Percentiles rank a stretch among this genome's conserved stretches.
These are phyloP conservation scores for Ichneumon xanthorius DNA, from an alignment of 2,888 invertebrate genomes.

Conservation along the genomic window DNA sequence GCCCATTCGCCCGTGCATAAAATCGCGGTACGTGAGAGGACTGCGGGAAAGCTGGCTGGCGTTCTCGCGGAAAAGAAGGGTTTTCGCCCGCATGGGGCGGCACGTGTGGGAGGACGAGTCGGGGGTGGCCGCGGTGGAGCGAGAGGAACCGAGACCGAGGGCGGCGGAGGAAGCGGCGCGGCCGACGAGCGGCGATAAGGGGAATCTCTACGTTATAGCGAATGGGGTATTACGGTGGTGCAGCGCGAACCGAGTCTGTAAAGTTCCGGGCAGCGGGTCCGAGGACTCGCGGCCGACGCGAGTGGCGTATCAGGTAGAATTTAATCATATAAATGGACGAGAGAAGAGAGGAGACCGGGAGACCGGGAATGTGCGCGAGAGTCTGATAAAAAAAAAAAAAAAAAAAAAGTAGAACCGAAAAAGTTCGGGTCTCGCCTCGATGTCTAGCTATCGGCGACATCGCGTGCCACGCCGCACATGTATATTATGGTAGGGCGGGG, in stretches of 20 bases:
- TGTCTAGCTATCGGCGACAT: conserved; percentile 61
- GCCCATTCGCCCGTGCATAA: conserved; percentile 63
- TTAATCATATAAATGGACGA: conserved; percentile 80
- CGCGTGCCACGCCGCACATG: conserved; percentile 41
- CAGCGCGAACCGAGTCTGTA: conserved; percentile 73
- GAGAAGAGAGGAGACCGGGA: conserved; percentile 60
- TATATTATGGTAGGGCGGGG: conserved; percentile 16
- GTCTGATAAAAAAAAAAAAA: background rate
- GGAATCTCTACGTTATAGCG: conserved; percentile 17
- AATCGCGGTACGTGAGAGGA: conserved; percentile 60
- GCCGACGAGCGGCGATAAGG: conserved; percentile 40
- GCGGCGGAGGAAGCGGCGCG: background rate
- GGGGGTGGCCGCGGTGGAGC: background rate
- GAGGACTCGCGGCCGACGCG: conserved; percentile 27
- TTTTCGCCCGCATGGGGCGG: conserved; percentile 7
- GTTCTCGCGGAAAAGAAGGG: conserved; percentile 19
- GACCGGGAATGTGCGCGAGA: conserved; percentile 49
- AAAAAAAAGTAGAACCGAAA: conserved; percentile 67
- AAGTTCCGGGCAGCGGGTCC: conserved; percentile 72
- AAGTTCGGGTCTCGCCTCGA: conserved; percentile 61
- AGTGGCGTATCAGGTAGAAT: conserved; percentile 76
- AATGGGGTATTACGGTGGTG: conserved; percentile 1
- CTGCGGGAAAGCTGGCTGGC: conserved; percentile 34
- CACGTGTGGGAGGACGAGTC: conserved; percentile 13
- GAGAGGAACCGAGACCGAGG: background rate